A percentile compares a stretch with the other conserved stretches of the same genome.
These are phyloP conservation scores for Catalaphyllia jardinei DNA, from an alignment of 64 coral and sea anemone species.

Conservation along the genomic window DNA sequence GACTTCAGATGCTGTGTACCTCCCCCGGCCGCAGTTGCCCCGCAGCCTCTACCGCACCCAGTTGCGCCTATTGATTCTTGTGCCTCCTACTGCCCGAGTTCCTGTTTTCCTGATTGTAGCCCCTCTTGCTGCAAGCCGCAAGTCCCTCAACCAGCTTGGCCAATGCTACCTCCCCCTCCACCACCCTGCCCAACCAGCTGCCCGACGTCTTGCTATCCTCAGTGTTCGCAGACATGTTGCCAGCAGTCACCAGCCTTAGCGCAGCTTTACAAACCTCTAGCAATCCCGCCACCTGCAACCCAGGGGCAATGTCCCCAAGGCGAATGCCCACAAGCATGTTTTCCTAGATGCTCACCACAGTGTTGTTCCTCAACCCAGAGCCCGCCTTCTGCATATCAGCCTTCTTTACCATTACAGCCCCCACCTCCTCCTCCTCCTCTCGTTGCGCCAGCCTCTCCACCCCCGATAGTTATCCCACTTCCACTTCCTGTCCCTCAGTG, in stretches of 20 bases:
- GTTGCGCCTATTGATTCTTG: conserved; percentile 49
- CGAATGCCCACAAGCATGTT: conserved; percentile 36
- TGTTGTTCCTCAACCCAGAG: conserved; percentile 33
- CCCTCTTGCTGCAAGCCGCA: conserved; percentile 78
- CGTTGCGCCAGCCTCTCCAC: not conserved
- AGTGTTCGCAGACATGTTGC: conserved; percentile 74
- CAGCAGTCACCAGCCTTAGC: not conserved
- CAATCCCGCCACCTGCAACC: not conserved
- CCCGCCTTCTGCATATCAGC: not conserved
- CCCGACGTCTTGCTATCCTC: conserved; percentile 70
- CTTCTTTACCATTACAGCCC: not conserved
- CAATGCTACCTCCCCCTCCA: conserved; percentile 49
- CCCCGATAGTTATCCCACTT: conserved; percentile 27
- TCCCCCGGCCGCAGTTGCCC: not conserved
- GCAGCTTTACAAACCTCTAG: not conserved
- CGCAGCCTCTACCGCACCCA: not conserved
- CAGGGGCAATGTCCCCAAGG: conserved; percentile 31
- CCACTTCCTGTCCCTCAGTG: conserved; percentile 8
- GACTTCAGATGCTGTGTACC: conserved; percentile 75
- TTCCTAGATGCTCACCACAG: conserved; percentile 31
- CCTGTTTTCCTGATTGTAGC: conserved; percentile 71
- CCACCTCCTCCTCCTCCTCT: not conserved
- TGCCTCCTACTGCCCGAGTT: conserved; percentile 84
- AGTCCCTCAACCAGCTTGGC: conserved; percentile 52
- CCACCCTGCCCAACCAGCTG: conserved; percentile 69